A percentile compares a stretch with the other conserved stretches of the same genome.
Conservation (phyloP, 2,113 vertebrate genomes). For the Elephas maximus region DNA sequence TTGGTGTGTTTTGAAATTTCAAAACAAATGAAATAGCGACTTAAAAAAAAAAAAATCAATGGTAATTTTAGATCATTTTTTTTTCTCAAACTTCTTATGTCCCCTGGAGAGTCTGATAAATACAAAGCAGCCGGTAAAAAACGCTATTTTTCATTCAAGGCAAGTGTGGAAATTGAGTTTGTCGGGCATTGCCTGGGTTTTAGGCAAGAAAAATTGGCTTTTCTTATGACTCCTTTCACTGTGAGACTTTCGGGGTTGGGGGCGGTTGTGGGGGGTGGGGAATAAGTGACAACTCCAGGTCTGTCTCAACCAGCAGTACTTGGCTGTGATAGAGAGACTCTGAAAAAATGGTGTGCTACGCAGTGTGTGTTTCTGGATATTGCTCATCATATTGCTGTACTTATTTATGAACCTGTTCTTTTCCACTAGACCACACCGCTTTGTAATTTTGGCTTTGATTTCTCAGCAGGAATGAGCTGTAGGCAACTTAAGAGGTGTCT, state of each 20-base stretch:
- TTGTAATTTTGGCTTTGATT: neutral
- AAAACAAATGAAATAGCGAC: slow-evolving; percentile 64
- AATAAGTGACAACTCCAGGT: neutral
- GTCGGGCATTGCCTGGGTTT: neutral
- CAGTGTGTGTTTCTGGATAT: neutral
- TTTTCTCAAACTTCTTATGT: neutral
- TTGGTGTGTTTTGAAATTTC: slow-evolving; percentile 55
- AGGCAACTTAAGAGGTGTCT: neutral
- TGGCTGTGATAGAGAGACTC: neutral
- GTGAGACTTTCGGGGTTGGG: neutral
- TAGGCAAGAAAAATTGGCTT: neutral
- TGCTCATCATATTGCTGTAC: neutral
- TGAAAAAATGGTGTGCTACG: neutral
- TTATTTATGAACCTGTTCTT: neutral
- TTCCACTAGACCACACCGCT: neutral
- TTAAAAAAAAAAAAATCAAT: slow-evolving; percentile 35
- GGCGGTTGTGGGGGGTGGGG: neutral
- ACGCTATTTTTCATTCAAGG: slow-evolving; percentile 56
- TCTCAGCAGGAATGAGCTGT: neutral
- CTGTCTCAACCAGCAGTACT: neutral
- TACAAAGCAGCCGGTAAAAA: neutral
- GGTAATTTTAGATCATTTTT: slow-evolving; percentile 44
- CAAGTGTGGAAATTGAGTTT: slow-evolving; percentile 54
- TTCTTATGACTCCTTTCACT: rapidly evolving
- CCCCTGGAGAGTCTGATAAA: neutral